These are phyloP conservation scores for Corythornis leucogaster DNA, from an alignment of 2,797 vertebrate species.

Conservation along the genomic window DNA sequence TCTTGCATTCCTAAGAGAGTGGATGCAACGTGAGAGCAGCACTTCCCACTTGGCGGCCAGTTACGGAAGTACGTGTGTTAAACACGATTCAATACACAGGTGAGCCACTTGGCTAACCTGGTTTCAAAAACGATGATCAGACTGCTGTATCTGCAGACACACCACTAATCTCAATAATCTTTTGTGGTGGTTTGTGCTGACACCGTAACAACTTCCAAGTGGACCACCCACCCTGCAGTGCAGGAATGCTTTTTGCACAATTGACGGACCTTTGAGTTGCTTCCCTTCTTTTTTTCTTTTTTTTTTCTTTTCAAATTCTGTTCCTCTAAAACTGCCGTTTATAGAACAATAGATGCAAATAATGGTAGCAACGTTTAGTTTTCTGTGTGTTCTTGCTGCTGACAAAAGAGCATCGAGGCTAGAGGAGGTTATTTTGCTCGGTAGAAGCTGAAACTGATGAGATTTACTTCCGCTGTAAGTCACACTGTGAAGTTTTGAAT, in stretches of 20 bases:
- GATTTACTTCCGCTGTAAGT: background rate
- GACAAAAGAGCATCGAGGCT: background rate
- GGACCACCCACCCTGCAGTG: conserved; percentile 79
- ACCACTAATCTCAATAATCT: conserved; percentile 43
- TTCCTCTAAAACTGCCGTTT: conserved; percentile 71
- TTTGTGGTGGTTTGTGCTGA: conserved; percentile 60
- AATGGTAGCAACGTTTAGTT: conserved; percentile 45
- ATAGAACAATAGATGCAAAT: conserved; percentile 69
- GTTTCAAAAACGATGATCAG: background rate
- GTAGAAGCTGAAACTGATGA: background rate
- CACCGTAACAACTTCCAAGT: conserved; percentile 45
- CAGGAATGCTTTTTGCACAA: conserved; percentile 74
- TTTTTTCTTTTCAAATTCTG: background rate
- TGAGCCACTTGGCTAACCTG: background rate
- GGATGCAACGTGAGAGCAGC: background rate
- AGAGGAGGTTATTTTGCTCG: background rate
- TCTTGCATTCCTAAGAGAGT: background rate
- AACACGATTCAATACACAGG: background rate
- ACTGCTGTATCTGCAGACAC: conserved; percentile 30
- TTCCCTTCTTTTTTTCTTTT: background rate
- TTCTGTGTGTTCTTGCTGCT: conserved; percentile 42
- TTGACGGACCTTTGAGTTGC: conserved; percentile 66
- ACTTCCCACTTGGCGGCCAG: background rate
- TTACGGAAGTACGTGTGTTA: background rate
- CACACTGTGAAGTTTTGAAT: conserved; percentile 27